phyloP scores from a whole-genome alignment of 2,797 vertebrate genomes.

The Simalia tracyae region DNA sequence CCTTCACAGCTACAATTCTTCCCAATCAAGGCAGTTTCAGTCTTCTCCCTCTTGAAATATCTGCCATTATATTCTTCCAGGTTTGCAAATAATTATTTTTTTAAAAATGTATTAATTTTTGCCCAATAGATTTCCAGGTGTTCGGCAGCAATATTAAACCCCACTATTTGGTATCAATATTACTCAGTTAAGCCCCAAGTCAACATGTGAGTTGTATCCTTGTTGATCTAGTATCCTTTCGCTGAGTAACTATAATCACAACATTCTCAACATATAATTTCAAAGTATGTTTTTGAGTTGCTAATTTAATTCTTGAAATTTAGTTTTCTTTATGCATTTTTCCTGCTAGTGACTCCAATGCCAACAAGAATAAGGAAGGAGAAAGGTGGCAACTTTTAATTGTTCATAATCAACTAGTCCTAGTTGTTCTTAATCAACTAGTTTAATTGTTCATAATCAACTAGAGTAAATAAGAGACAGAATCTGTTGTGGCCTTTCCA shows the following conservation, averaged over 20 bases:
- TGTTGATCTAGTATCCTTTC: neutral
- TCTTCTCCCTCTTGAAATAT: neutral
- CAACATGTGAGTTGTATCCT: neutral
- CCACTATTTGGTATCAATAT: neutral
- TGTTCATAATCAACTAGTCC: neutral
- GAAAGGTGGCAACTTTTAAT: neutral
- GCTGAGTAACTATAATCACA: neutral
- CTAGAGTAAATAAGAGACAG: neutral
- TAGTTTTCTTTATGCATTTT: neutral
- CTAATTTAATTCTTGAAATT: neutral
- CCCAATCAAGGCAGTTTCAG: neutral
- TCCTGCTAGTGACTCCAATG: neutral
- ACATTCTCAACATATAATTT: neutral
- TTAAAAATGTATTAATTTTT: neutral
- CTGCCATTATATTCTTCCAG: neutral
- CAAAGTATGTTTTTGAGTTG: neutral
- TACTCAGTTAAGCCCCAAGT: neutral
- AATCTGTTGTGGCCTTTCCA: neutral
- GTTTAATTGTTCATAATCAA: neutral
- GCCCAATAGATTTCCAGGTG: neutral
- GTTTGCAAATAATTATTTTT: neutral
- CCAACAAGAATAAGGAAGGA: neutral
- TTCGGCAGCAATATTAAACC: neutral
- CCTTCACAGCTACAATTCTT: neutral
- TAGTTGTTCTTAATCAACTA: neutral